Base-by-base conservation (phyloP, 2,888 invertebrate species). In the Drosophila suboccidentalis region DNA sequence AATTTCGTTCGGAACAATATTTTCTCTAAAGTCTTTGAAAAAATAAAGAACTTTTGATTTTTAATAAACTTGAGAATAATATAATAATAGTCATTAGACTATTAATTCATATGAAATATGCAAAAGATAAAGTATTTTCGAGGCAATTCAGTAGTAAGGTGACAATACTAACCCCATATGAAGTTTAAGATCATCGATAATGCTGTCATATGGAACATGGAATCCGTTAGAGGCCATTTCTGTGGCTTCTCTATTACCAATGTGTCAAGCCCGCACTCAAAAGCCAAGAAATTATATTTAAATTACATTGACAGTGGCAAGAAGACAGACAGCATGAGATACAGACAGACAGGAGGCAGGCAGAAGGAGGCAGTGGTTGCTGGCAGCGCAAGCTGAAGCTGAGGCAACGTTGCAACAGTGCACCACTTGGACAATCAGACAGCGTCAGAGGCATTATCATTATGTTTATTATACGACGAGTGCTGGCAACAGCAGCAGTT, bases 381-480 rank as follows among this genome's bases (percentile, higher is more conserved):
- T 6, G 1, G 38, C 38, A 13, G 13, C 22, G 19, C 19, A 43
- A 17, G 43, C 54, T 47, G 29, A 29, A 29, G 29, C 29, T 29
- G 29, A 29, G 8, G 29, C 29, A 29, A 6, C 26, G 5, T 0
- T 6, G 29, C 29, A 8, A 29, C 29, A 26, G 1, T 26, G 60
- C 70, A 73, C 66, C 87, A 89, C 76, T 84, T 80, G 87, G 78
- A 75, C 71, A 78, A 78, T 87, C 77, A 82, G 78, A 63, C 77
- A 80, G 77, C 67, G 62, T 67, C 76, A 74, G 57, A 57, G 82
- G 82, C 80, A 86, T 89, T 89, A 87, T 89, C 90, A 89, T 87
- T 87, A 89, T 89, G 86, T 87, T 87, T 87, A 87, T 87, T 85
- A 89, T 82, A 43, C 47, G 63, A 85, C 50, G 70, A 73, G 75